These are phyloP conservation scores for Tolmerus cingulatus DNA, from an alignment of 2,888 invertebrate genomes.

Conservation along the genomic window DNA sequence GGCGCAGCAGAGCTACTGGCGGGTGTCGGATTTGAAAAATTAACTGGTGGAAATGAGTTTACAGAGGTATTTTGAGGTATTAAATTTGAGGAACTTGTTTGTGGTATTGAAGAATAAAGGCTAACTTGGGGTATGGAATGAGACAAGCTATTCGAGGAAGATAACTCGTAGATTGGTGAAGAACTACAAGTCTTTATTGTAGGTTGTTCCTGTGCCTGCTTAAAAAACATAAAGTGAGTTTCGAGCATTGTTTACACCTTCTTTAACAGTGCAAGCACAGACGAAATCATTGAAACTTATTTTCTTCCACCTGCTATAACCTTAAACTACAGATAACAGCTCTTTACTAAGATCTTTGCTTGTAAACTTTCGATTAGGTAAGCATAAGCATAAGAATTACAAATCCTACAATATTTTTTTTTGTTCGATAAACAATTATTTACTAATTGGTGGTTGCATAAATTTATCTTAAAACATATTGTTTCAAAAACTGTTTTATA, in stretches of 20 bases:
- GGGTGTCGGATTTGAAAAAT: not conserved
- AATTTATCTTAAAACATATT: no score
- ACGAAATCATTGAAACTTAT: no score
- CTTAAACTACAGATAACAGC: no score
- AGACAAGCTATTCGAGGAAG: not conserved
- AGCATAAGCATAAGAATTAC: no score
- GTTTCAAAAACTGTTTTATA: no score
- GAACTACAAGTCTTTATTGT: not conserved
- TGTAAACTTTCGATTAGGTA: no score
- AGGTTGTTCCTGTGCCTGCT: not conserved
- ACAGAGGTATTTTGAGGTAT: not conserved
- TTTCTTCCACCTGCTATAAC: no score
- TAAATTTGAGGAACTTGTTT: not conserved
- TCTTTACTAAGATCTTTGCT: no score
- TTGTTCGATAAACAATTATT: no score
- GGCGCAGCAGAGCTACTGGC: not conserved
- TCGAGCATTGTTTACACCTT: not conserved
- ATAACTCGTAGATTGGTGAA: not conserved
- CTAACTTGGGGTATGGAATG: not conserved
- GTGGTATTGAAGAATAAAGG: not conserved
- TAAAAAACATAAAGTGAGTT: not conserved
- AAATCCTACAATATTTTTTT: no score
- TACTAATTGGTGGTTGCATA: no score
- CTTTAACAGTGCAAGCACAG: no score
- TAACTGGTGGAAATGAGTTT: not conserved